phyloP scores from a whole-genome alignment of 53 echinoderm and acorn worm species.

The Patiria pectinifera region DNA sequence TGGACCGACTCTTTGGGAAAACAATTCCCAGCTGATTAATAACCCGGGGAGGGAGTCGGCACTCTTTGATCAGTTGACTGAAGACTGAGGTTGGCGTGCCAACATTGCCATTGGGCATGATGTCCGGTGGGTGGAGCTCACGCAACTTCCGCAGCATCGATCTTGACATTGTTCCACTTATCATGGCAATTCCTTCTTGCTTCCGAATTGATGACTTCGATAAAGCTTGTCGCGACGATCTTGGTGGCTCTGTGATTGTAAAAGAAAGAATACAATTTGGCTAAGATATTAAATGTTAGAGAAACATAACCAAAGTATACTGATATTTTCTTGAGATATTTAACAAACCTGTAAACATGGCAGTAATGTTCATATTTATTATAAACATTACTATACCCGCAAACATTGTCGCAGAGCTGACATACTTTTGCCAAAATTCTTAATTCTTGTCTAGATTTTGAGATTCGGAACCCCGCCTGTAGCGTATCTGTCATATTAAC shows the following conservation, averaged over 20 bases:
- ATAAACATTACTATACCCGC: too few species aligned
- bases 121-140: conserved; percentile 88
- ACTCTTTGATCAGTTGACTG: conserved; percentile 76
- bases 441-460: too few species aligned
- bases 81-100: conserved; percentile 88
- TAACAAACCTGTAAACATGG: too few species aligned
- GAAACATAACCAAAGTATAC: not conserved
- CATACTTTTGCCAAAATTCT: too few species aligned
- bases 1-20: conserved; percentile 80
- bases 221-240: not conserved
- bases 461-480: too few species aligned
- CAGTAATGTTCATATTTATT: too few species aligned
- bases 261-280: not conserved
- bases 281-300: not conserved
- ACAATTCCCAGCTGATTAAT: conserved; percentile 84
- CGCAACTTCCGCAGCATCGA: conserved; percentile 63
- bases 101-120: conserved; percentile 96
- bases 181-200: not conserved
- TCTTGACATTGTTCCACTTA: not conserved
- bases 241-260: not conserved
- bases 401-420: too few species aligned
- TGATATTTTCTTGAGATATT: not conserved
- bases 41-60: conserved; percentile 81
- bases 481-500: too few species aligned
- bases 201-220: not conserved